Evolutionary conservation across 2,113 vertebrate species (phyloP), one percentile per base, ranked within the genome.

Genomic region (Crotophaga sulcirostris): DNA sequence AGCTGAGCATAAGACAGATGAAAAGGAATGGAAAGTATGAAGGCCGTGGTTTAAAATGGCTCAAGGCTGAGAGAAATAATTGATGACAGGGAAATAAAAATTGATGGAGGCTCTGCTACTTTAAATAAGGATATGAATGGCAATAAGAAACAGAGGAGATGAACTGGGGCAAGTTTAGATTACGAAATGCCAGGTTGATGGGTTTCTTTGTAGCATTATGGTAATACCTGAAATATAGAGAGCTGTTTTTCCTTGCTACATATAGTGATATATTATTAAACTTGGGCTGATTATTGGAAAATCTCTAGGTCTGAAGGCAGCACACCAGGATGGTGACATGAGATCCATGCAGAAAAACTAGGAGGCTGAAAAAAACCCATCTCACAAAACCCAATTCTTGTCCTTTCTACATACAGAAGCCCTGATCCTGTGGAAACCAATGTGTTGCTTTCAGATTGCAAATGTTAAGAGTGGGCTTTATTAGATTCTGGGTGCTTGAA

Each of bases 81-180:
- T 77, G 78, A 95, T 95, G 87, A 87, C 85, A 94, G 52, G 36
- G 59, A 92, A 94, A 96, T 82, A 93, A 92, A 91, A 96, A 97
- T 67, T 95, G 76, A 94, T 81, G 86, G 80, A 87, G 83, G 69
- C 40, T 78, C 47, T 67, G 69, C 90, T 97, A 84, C 94, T 96
- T 96, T 94, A 90, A 92, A 93, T 76, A 81, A 76, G 49, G 36
- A 63, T 93, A 87, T 82, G 90, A 95, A 95, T 93, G 83, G 49
- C 70, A 87, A 79, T 93, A 89, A 92, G 82, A 89, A 95, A 93
- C 54, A 79, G 59, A 87, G 64, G 54, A 94, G 80, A 90, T 83
- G 90, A 96, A 42, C 40, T 94, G 52, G 63, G 90, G 77, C 40
- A 89, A 93, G 47, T 70, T 95, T 70, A 91, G 63, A 90, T 87